Evolutionary conservation across 2,797 vertebrate genomes (phyloP).

Genomic region (Liparis tanakae): DNA sequence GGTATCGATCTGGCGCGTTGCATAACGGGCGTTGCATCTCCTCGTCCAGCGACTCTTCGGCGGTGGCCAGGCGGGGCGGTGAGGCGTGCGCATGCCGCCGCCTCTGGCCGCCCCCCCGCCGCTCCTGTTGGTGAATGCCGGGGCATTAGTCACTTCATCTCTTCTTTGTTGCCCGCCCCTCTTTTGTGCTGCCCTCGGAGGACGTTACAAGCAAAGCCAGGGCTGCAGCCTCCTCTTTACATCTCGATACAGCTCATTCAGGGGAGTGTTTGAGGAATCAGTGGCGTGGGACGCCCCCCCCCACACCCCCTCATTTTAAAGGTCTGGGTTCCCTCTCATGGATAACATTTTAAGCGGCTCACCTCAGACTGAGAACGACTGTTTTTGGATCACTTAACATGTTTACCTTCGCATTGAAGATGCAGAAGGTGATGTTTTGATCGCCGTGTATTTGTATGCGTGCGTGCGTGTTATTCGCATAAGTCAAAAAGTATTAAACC

Average conservation of each 20-base stretch:
- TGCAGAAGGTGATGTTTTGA: too few species aligned
- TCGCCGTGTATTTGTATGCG: too few species aligned
- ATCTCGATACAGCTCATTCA: slow-evolving; percentile 76
- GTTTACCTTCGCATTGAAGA: too few species aligned
- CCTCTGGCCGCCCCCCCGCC: slow-evolving; percentile 71
- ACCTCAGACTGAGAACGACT: slow-evolving; percentile 25
- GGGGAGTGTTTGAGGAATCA: slow-evolving; percentile 67
- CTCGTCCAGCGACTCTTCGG: slow-evolving; percentile 77
- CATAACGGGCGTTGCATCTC: slow-evolving; percentile 66
- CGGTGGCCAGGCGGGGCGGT: slow-evolving; percentile 66
- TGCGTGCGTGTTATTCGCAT: too few species aligned
- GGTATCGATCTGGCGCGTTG: slow-evolving; percentile 74
- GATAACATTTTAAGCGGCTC: slow-evolving; percentile 35
- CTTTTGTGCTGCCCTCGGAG: slow-evolving; percentile 82
- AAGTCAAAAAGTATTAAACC: too few species aligned
- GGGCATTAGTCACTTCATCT: slow-evolving; percentile 85
- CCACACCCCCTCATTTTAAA: neutral
- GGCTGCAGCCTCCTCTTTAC: slow-evolving; percentile 58
- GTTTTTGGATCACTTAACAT: slow-evolving; percentile 17
- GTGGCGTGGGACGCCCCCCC: slow-evolving; percentile 38
- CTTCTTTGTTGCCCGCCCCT: slow-evolving; percentile 79
- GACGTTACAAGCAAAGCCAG: slow-evolving; percentile 65
- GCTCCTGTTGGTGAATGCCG: slow-evolving; percentile 81
- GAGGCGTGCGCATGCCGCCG: slow-evolving; percentile 74
- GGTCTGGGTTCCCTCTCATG: slow-evolving; percentile 26